Conservation (phyloP, 2,797 vertebrate genomes). For the Diglossa cyanea region DNA sequence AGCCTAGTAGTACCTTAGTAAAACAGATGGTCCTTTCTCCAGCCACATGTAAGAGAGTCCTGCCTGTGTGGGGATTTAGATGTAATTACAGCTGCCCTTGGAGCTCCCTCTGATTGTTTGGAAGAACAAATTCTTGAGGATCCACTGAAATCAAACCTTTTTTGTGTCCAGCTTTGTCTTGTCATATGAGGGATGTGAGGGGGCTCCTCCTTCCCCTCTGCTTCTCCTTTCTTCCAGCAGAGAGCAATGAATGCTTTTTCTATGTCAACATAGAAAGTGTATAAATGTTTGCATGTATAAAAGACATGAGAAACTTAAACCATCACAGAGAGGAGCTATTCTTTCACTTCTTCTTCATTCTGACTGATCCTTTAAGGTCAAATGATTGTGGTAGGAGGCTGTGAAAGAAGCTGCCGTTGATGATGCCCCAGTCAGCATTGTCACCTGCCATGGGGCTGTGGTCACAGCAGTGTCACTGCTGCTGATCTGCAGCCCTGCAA, state of each 20-base stretch:
- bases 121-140: neutral
- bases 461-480: neutral
- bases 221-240: neutral
- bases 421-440: rapidly evolving
- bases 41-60: neutral
- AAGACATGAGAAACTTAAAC: neutral
- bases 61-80: neutral
- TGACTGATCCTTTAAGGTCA: neutral
- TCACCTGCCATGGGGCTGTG: rapidly evolving
- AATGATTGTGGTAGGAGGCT: neutral
- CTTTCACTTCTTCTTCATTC: neutral
- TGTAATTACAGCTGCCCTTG: slow-evolving; percentile 8
- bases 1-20: neutral
- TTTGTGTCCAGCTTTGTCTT: neutral
- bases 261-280: rapidly evolving
- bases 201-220: neutral
- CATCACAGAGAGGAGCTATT: neutral
- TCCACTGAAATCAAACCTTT: neutral
- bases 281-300: neutral
- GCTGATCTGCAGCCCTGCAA: neutral
- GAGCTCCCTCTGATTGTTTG: neutral
- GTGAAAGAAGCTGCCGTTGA: neutral
- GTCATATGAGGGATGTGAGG: neutral
- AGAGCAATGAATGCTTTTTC: neutral
- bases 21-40: slow-evolving; percentile 47